phyloP scores from a whole-genome alignment of 35 echinoderm and acorn worm genomes.

The Hemicentrotus pulcherrimus region DNA sequence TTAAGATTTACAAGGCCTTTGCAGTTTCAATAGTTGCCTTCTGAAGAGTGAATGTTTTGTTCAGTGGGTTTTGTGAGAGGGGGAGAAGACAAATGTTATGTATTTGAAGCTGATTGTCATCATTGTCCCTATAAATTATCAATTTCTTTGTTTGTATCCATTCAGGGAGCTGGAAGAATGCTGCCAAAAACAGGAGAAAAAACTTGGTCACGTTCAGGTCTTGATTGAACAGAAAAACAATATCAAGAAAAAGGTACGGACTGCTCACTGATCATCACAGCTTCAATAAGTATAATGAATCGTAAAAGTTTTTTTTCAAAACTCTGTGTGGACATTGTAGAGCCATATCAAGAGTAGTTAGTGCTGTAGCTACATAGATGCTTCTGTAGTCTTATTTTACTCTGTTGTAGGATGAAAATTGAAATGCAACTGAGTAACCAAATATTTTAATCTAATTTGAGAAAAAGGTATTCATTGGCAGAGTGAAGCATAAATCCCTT shows the following conservation, averaged over 20 bases:
- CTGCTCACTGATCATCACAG: not conserved
- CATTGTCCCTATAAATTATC: not conserved
- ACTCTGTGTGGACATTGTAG: not conserved
- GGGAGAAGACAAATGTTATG: not conserved
- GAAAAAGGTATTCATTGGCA: too few species aligned
- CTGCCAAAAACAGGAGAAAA: slow-evolving; percentile 70
- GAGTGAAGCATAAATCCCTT: too few species aligned
- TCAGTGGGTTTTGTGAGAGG: not conserved
- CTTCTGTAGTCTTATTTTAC: not conserved
- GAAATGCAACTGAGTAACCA: not conserved
- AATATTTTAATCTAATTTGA: too few species aligned
- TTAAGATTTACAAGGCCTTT: not conserved
- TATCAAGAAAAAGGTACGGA: slow-evolving; percentile 48
- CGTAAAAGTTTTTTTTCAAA: not conserved
- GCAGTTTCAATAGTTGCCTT: not conserved
- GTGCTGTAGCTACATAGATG: not conserved
- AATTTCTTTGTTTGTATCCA: not conserved
- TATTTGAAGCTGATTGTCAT: not conserved
- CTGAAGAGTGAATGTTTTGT: not conserved
- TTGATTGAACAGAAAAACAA: slow-evolving; percentile 42
- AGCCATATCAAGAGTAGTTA: not conserved
- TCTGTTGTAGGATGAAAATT: not conserved
- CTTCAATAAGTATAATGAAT: not conserved
- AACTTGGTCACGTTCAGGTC: not conserved
- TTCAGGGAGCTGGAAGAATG: slow-evolving; percentile 53